These are phyloP conservation scores for Coreoperca whiteheadi DNA, from an alignment of 2,113 vertebrate species.

Conservation along the genomic window DNA sequence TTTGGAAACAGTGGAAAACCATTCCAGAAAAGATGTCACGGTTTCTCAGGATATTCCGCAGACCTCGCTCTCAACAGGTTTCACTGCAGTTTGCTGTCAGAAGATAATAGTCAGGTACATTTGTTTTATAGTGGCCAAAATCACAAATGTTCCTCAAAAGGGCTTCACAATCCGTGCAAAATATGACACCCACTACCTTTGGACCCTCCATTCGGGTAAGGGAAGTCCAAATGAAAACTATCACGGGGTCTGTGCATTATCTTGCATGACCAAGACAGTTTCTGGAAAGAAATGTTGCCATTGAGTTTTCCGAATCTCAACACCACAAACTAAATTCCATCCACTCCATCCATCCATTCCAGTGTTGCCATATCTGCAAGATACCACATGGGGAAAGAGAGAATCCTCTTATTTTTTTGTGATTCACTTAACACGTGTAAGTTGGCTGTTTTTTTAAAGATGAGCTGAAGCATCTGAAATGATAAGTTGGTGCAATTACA, in stretches of 20 bases:
- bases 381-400: not conserved
- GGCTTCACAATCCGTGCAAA: slow-evolving; percentile 3
- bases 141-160: not conserved
- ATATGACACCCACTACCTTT: not conserved
- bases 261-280: not conserved
- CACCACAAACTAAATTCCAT: not conserved
- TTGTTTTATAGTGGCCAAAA: not conserved
- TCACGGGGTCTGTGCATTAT: not conserved
- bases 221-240: slow-evolving; percentile 1
- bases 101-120: slow-evolving; percentile 8
- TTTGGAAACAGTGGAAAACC: slow-evolving; percentile 14
- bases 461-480: no score
- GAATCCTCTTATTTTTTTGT: not conserved
- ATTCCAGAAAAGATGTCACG: slow-evolving; percentile 1
- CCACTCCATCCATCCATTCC: no score
- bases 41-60: slow-evolving; percentile 18
- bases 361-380: no score
- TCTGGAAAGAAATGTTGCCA: not conserved
- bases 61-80: slow-evolving; percentile 11
- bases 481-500: no score
- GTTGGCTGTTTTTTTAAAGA: no score
- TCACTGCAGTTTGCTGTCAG: not conserved
- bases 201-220: not conserved
- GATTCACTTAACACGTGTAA: no score
- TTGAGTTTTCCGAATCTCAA: slow-evolving; percentile 6